A percentile compares a stretch with the other conserved stretches of the same genome.
Conservation (phyloP, 2,113 vertebrate species). For the Oreotrochilus melanogaster region DNA sequence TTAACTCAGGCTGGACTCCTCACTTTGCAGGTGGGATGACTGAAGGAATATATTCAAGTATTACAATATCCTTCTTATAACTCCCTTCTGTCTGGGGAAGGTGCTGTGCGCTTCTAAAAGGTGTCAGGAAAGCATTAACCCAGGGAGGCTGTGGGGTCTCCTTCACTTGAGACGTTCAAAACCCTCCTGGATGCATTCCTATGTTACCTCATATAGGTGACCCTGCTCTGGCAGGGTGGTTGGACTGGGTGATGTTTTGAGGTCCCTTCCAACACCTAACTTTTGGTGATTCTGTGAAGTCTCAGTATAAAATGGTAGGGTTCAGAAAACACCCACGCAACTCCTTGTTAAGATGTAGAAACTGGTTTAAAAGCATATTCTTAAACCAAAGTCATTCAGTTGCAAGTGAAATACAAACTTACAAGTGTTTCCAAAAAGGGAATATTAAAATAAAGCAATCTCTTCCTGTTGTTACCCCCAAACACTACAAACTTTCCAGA, state of each 20-base stretch:
- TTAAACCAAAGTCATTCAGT: background rate
- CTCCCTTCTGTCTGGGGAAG: background rate
- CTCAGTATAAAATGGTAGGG: background rate
- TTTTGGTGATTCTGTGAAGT: background rate
- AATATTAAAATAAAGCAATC: background rate
- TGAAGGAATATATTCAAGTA: background rate
- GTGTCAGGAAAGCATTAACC: background rate
- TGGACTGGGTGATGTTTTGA: too few species aligned
- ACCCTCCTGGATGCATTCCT: too few species aligned
- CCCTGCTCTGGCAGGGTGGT: too few species aligned
- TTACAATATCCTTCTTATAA: background rate
- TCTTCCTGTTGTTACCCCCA: background rate
- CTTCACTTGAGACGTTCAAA: too few species aligned
- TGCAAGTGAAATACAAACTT: background rate
- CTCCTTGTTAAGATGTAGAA: background rate
- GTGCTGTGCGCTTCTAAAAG: background rate
- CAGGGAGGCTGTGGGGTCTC: too few species aligned
- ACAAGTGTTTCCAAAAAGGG: background rate
- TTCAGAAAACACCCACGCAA: background rate
- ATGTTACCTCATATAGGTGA: too few species aligned
- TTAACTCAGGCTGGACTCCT: constrained; percentile 21
- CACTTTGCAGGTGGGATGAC: constrained; percentile 1
- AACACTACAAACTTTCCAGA: background rate
- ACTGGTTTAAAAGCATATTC: background rate
- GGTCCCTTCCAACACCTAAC: too few species aligned